Percentiles rank a stretch among this genome's conserved stretches.
These are phyloP conservation scores for Caenorhabditis angaria DNA, from an alignment of 2,888 invertebrate genomes.

Conservation along the genomic window DNA sequence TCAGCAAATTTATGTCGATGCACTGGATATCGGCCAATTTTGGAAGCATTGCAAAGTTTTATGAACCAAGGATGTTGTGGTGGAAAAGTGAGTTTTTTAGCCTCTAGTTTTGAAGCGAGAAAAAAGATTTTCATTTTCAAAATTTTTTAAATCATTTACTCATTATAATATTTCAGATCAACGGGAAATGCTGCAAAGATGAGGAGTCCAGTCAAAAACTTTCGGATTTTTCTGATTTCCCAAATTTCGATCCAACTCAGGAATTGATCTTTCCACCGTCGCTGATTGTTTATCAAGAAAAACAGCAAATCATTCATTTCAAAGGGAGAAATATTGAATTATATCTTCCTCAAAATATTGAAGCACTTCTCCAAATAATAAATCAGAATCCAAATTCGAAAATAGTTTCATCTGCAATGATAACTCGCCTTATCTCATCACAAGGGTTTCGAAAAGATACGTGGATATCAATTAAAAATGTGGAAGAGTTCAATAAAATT, in stretches of 20 bases:
- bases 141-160: not conserved
- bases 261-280: slow-evolving; percentile 92
- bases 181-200: slow-evolving; percentile 42
- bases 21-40: slow-evolving; percentile 90
- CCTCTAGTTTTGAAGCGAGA: not conserved
- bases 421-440: slow-evolving; percentile 27
- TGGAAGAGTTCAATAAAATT: slow-evolving; percentile 73
- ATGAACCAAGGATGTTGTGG: slow-evolving; percentile 44
- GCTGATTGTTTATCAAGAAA: slow-evolving; percentile 73
- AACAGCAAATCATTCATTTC: slow-evolving; percentile 59
- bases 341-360: slow-evolving; percentile 24
- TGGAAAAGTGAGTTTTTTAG: slow-evolving; percentile 19
- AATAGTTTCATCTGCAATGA: slow-evolving; percentile 46
- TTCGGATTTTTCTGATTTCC: slow-evolving; percentile 61
- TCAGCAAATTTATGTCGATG: slow-evolving; percentile 84
- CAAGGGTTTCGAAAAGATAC: slow-evolving; percentile 14
- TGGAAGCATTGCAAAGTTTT: slow-evolving; percentile 82
- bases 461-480: slow-evolving; percentile 29
- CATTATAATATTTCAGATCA: slow-evolving; percentile 7
- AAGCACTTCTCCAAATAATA: slow-evolving; percentile 14
- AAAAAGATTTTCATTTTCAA: not conserved
- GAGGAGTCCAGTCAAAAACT: slow-evolving; percentile 28
- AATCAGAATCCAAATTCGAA: slow-evolving; percentile 9
- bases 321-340: slow-evolving; percentile 15
- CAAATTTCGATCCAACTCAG: slow-evolving; percentile 80